Conservation (phyloP, 2,113 vertebrate species). For the Leptodactylus fuscus region DNA sequence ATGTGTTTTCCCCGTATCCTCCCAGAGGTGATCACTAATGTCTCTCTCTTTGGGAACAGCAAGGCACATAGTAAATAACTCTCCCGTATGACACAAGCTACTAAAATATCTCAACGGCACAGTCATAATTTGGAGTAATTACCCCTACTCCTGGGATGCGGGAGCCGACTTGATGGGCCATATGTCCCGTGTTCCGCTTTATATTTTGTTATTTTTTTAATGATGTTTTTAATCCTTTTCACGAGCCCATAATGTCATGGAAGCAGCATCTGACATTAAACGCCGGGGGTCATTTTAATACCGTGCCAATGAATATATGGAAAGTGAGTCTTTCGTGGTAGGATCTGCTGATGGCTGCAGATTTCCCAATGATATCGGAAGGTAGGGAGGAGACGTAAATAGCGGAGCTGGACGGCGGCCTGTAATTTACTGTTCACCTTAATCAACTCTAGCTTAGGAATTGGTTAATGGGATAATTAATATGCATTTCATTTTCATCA, state of each 20-base stretch:
- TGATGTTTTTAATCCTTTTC: slow-evolving; percentile 31
- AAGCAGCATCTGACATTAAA: slow-evolving; percentile 19
- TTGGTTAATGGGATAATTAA: slow-evolving; percentile 52
- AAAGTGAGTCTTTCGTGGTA: background rate
- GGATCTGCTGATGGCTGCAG: background rate
- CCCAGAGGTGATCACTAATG: slow-evolving; percentile 46
- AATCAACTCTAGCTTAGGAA: slow-evolving; percentile 31
- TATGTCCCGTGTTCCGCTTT: slow-evolving; percentile 38
- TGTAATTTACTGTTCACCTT: slow-evolving; percentile 45
- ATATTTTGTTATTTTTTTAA: slow-evolving; percentile 48
- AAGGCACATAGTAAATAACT: slow-evolving; percentile 44
- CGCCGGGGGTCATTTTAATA: slow-evolving; percentile 15
- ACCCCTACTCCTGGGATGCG: slow-evolving; percentile 49
- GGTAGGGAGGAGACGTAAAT: slow-evolving; percentile 13
- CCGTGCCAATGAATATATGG: background rate
- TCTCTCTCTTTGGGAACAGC: slow-evolving; percentile 43
- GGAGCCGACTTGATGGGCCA: slow-evolving; percentile 49
- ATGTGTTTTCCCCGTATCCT: slow-evolving; percentile 28
- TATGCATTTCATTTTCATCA: slow-evolving; percentile 47
- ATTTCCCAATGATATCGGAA: slow-evolving; percentile 26
- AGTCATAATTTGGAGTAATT: slow-evolving; percentile 57
- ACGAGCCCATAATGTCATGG: background rate
- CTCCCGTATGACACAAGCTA: slow-evolving; percentile 3
- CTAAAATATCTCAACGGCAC: slow-evolving; percentile 52
- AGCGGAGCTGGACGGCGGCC: background rate